A percentile compares a stretch with the other conserved stretches of the same genome.
These are phyloP conservation scores for Emydocephalus ijimae DNA, from an alignment of 2,113 vertebrate genomes.

Conservation along the genomic window DNA sequence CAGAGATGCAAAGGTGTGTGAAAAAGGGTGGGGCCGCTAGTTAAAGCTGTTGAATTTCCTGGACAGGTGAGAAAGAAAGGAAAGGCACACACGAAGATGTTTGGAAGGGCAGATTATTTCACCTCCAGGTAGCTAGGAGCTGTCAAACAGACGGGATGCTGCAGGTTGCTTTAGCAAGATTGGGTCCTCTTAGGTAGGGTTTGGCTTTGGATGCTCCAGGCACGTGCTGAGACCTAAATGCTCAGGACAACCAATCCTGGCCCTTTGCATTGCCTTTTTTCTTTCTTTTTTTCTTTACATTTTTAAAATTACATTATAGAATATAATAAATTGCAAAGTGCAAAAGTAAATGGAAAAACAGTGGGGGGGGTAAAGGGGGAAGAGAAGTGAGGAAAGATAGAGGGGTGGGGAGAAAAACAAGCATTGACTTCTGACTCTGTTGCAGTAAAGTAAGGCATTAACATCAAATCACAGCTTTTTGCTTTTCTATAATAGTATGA, in stretches of 20 bases:
- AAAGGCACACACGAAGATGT: not conserved
- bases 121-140: not conserved
- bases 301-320: too few species aligned
- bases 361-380: too few species aligned
- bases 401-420: too few species aligned
- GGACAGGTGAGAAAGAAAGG: not conserved
- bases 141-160: not conserved
- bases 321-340: too few species aligned
- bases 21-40: slow-evolving; percentile 1
- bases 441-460: too few species aligned
- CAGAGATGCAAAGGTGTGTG: not conserved
- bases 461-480: too few species aligned
- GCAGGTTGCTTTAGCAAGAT: not conserved
- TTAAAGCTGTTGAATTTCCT: slow-evolving; percentile 14
- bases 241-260: too few species aligned
- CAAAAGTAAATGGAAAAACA: too few species aligned
- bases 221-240: not conserved
- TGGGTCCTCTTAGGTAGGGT: not conserved
- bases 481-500: too few species aligned
- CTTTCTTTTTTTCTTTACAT: too few species aligned
- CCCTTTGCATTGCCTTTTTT: not conserved
- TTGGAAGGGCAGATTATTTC: not conserved
- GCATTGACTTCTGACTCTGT: too few species aligned
- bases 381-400: too few species aligned
- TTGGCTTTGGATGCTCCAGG: not conserved